Evolutionary conservation across 2,113 vertebrate genomes (phyloP).

Genomic region (Trinectes maculatus): DNA sequence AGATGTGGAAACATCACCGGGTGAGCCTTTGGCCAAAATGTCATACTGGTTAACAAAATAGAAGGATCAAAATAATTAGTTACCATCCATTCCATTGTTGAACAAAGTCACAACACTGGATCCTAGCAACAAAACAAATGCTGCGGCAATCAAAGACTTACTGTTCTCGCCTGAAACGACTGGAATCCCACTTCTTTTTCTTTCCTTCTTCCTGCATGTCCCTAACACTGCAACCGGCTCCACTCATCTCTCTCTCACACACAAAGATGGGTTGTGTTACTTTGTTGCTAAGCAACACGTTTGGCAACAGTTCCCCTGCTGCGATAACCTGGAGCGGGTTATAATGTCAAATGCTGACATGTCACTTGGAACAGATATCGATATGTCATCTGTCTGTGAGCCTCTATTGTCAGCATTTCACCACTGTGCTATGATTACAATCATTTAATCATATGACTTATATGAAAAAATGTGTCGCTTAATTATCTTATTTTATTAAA

Average conservation of each 20-base stretch:
- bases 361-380: not conserved
- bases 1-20: conserved; percentile 66
- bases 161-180: conserved; percentile 55
- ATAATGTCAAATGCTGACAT: not conserved
- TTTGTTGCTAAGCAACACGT: conserved; percentile 62
- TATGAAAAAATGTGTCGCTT: not conserved
- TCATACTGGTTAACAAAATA: conserved; percentile 56
- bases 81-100: not conserved
- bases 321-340: conserved; percentile 2
- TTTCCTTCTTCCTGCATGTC: conserved; percentile 53
- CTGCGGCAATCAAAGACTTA: conserved; percentile 27
- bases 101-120: not conserved
- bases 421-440: not conserved
- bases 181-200: conserved; percentile 38
- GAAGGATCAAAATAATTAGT: conserved; percentile 9
- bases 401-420: not conserved
- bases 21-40: conserved; percentile 65
- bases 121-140: conserved; percentile 11
- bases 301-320: conserved; percentile 32
- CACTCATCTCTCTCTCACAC: not conserved
- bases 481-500: not conserved
- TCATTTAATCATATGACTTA: not conserved
- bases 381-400: not conserved
- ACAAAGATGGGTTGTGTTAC: conserved; percentile 60
- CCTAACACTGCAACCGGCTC: conserved; percentile 8